A percentile compares a stretch with the other conserved stretches of the same genome.
Conservation (phyloP, 2,888 invertebrate species). For the Gnatocerus cornutus region DNA sequence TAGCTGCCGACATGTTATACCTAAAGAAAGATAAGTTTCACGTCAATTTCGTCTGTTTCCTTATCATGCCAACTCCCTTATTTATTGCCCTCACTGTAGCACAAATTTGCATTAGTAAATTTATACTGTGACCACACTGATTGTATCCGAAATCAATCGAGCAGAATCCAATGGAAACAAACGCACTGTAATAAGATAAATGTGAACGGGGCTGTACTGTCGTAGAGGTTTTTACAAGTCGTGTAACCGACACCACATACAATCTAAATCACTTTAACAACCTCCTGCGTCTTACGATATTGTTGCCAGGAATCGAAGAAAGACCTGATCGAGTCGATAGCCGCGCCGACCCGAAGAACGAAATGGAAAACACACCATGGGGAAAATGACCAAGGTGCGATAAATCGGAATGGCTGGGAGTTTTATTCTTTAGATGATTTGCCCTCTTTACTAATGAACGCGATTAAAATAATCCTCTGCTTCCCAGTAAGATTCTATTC, state of each 20-base stretch:
- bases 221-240: slow-evolving; percentile 47
- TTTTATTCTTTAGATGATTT: too few species aligned
- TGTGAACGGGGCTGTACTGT: slow-evolving; percentile 38
- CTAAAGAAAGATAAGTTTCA: slow-evolving; percentile 14
- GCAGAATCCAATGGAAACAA: slow-evolving; percentile 32
- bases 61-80: background rate
- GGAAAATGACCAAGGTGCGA: too few species aligned
- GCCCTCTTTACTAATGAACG: too few species aligned
- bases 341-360: too few species aligned
- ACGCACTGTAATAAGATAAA: slow-evolving; percentile 44
- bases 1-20: slow-evolving; percentile 14
- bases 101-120: too few species aligned
- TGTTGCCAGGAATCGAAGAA: slow-evolving; percentile 20
- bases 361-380: too few species aligned
- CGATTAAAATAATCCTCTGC: slow-evolving; percentile 1
- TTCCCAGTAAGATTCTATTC: background rate
- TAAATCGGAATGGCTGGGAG: too few species aligned
- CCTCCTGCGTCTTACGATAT: slow-evolving; percentile 47
- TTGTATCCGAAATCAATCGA: slow-evolving; percentile 38
- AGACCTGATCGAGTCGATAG: background rate
- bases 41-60: slow-evolving; percentile 11
- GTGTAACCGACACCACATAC: slow-evolving; percentile 48
- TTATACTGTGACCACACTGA: too few species aligned
- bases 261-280: slow-evolving; percentile 48
- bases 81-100: too few species aligned